A percentile compares a stretch with the other conserved stretches of the same genome.
Evolutionary conservation across 2,888 invertebrate species (phyloP).

Genomic region (Drosophila acutilabella): DNA sequence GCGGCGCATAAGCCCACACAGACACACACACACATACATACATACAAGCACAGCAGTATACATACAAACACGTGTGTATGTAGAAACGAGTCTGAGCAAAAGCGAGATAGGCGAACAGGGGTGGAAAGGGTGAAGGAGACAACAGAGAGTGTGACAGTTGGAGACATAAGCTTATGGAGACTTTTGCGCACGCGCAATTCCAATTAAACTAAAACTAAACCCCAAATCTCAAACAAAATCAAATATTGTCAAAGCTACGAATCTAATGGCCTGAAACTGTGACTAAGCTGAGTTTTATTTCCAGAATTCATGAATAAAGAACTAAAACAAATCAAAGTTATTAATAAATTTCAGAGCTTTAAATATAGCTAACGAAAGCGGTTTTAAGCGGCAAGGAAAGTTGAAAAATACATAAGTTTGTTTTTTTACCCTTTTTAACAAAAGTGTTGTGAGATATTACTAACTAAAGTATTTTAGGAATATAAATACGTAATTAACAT

Average conservation of each 20-base stretch:
- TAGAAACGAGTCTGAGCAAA: slow-evolving; percentile 14
- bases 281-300: not conserved
- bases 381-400: no score
- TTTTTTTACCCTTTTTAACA: no score
- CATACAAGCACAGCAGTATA: slow-evolving; percentile 19
- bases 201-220: slow-evolving; percentile 30
- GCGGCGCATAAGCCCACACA: slow-evolving; percentile 69
- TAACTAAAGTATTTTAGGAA: no score
- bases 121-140: not conserved
- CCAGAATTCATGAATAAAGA: no score
- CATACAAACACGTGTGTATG: slow-evolving; percentile 10
- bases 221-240: slow-evolving; percentile 7
- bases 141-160: slow-evolving; percentile 30
- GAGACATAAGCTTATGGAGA: slow-evolving; percentile 30
- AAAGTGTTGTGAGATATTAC: no score
- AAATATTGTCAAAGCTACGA: not conserved
- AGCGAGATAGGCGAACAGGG: not conserved
- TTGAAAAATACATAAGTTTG: no score
- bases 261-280: not conserved
- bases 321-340: no score
- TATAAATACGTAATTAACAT: no score
- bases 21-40: slow-evolving; percentile 24
- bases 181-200: slow-evolving; percentile 54
- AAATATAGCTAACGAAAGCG: no score
- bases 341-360: no score